Evolutionary conservation across 1,140 invertebrate species (phyloP), one percentile per base, ranked within the genome.

Genomic region (Atta texana): DNA sequence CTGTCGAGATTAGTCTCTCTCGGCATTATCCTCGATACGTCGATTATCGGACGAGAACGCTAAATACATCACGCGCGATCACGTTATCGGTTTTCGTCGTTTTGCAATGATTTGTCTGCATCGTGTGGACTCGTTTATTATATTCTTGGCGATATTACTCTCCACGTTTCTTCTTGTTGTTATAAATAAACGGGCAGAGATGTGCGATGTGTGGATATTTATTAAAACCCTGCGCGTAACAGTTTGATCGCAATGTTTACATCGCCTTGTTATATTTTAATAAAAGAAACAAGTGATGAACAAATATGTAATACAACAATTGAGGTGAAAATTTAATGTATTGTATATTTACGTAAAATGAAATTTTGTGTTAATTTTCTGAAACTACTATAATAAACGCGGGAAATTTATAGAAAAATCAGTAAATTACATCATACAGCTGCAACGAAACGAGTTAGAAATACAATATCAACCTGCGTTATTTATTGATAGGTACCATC

Each of bases 1-100:
- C 53, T 72, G 59, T 55, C 69, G 76, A 71, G 91, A 93, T 93
- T 91, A 91, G 77, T 87, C 89, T 84, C 78, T 89, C 66, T 61
- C 84, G 85, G 81, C 89, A 88, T 92, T 90, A 92, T 92, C 75
- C 85, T 51, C 71, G 24, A 78, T 85, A 16, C 68, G 59, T 61
- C 63, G 85, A 92, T 92, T 93, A 93, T 92, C 88, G 89, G 10
- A 89, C 90, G 89, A 92, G 91, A 91, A 92, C 90, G 91, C 64
- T 91, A 90, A 92, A 88, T 88, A 85, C 81, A 85, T 85, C 80
- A 66, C 66, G 44, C 24, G 66, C 57, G 49, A 18, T 68, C 75
- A 66, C 75, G 59, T 63, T 86, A 61, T n/a, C 12, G 87, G 8
- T 39, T 28, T 53, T 86, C 72, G 21, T 14, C 24, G 53, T 89